Evolutionary conservation across 2,888 invertebrate genomes (phyloP), one percentile per base, ranked within the genome.

Genomic region (Xylophagus ater): DNA sequence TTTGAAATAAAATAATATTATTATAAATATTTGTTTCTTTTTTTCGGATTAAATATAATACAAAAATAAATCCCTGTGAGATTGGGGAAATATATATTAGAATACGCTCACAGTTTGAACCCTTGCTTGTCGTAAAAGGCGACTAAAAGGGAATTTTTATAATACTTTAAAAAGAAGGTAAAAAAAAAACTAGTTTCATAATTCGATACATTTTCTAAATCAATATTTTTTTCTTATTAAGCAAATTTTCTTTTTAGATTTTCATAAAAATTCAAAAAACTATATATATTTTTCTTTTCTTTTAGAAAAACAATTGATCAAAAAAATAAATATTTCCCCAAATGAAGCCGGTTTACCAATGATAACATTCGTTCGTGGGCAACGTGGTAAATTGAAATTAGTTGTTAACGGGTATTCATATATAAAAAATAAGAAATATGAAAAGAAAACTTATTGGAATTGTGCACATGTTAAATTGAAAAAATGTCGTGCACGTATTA

Each of bases 301-400:
- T 37, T 37, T 26, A 37, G 37, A 21, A 4, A 3, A 10, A 21
- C 15, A 21, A 17, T 29, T 17, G n/a, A 15, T 34, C 24, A 19
- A 20, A 12, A 31, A 34, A 24, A 19, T 15, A 10, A 29, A 34
- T n/a, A n/a, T n/a, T n/a, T n/a, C n/a, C n/a, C n/a, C n/a, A n/a
- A 34, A 25, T 19, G 10, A 20, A 7, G n/a, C 4, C n/a, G 10
- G 15, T 33, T 25, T 20, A 20, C 20, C 35, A 12, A 8, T 26
- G 4, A 14, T 49, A 7, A 39, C 46, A 37, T 54, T 45, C 34
- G 47, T 55, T 10, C 43, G 47, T 10, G 55, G 56, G 10, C 56
- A 54, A 44, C 50, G 56, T 25, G 56, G 55, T 4, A 54, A 54
- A 33, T 51, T 48, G 5, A 58, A 57, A 44, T 45, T 56, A 37